Percentiles rank a stretch among this genome's conserved stretches.
These are phyloP conservation scores for Charadrius vociferus DNA, from an alignment of 2,113 vertebrate species.

Conservation along the genomic window DNA sequence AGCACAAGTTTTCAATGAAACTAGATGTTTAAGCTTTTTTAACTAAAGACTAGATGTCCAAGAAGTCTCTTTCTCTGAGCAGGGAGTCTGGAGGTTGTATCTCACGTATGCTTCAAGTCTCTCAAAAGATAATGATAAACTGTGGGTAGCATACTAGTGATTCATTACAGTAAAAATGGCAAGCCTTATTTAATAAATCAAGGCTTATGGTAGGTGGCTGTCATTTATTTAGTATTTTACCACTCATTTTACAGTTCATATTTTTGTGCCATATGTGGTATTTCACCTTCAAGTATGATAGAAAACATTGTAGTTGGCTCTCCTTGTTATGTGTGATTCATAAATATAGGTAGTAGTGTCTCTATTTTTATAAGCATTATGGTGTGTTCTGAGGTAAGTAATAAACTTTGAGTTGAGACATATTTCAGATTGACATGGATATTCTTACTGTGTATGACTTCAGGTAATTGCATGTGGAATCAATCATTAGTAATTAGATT, in stretches of 20 bases:
- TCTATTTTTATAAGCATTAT: background rate
- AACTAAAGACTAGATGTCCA: background rate
- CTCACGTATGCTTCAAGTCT: background rate
- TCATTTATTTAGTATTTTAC: background rate
- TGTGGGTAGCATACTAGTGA: background rate
- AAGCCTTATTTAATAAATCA: background rate
- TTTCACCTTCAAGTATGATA: background rate
- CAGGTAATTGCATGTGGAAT: background rate
- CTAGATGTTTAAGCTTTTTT: background rate
- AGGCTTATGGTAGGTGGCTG: background rate
- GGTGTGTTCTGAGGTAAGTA: background rate
- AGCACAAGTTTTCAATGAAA: background rate
- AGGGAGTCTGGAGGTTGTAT: fast-evolving
- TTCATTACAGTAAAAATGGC: background rate
- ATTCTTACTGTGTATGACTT: background rate
- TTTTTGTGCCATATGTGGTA: background rate
- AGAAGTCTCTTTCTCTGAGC: background rate
- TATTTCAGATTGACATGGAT: background rate
- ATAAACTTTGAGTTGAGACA: background rate
- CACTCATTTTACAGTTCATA: background rate
- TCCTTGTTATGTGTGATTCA: background rate
- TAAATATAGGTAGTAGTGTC: background rate
- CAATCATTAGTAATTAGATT: background rate
- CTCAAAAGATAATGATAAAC: background rate
- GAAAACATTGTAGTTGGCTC: background rate